Conservation (phyloP, 2,797 vertebrate genomes). For the Chromis chromis region DNA sequence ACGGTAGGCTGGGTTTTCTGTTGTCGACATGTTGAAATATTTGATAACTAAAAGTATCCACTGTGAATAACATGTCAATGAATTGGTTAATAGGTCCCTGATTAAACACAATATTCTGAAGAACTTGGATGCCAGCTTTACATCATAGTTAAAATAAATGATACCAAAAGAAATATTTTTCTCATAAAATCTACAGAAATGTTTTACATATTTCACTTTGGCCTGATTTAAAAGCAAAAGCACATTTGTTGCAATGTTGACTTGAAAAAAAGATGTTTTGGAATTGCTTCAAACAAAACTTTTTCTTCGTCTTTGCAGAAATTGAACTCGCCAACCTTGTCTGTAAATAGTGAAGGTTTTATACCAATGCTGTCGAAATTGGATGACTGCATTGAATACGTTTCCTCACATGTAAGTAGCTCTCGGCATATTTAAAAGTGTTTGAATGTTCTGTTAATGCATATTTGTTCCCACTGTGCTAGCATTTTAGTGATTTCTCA, state of each 20-base stretch:
- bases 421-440: neutral
- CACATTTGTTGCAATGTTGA: neutral
- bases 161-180: neutral
- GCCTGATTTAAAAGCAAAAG: neutral
- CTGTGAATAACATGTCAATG: neutral
- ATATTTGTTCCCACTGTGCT: neutral
- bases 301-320: slow-evolving; percentile 85
- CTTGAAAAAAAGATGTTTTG: slow-evolving; percentile 1
- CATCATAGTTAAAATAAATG: neutral
- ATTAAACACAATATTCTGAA: neutral
- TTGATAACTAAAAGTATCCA: neutral
- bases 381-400: slow-evolving; percentile 97
- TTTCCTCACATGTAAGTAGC: slow-evolving; percentile 94
- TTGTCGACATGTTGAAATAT: neutral
- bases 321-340: slow-evolving; percentile 94
- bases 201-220: neutral
- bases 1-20: slow-evolving; percentile 84
- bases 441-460: neutral
- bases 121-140: neutral
- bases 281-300: neutral
- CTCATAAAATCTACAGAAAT: no score
- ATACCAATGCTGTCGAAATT: slow-evolving; percentile 96
- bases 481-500: neutral
- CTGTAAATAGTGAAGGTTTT: slow-evolving; percentile 98
- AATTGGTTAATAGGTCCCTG: slow-evolving; percentile 1